Conservation (phyloP, 2,888 invertebrate species). For the Perizoma affinitatum region DNA sequence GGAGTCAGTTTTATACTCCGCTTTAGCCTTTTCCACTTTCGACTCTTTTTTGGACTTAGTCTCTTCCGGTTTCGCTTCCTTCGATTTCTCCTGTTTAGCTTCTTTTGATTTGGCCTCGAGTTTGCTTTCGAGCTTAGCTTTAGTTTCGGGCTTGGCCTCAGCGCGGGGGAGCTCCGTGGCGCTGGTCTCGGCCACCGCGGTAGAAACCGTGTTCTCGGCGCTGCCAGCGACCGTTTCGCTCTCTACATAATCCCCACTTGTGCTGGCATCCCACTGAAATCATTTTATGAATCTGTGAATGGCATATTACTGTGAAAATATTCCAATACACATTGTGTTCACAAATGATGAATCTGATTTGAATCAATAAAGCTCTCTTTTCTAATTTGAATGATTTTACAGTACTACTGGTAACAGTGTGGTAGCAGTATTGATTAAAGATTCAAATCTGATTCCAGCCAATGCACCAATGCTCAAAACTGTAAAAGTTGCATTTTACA, state of each 20-base stretch:
- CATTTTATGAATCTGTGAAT: neutral
- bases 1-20: constrained; percentile 47
- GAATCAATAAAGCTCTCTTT: too few relatives aligned
- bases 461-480: too few relatives aligned
- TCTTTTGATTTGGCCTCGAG: constrained; percentile 40
- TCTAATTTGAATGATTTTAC: too few relatives aligned
- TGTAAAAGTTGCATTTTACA: too few relatives aligned
- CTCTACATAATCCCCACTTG: constrained; percentile 52
- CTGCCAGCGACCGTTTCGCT: constrained; percentile 38
- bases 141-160: constrained; percentile 46
- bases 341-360: too few relatives aligned
- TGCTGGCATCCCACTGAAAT: constrained; percentile 66
- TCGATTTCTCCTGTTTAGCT: constrained; percentile 27
- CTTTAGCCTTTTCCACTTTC: constrained; percentile 34
- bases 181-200: constrained; percentile 31
- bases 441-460: too few relatives aligned
- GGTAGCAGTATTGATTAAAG: too few relatives aligned
- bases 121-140: constrained; percentile 43
- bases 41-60: constrained; percentile 22
- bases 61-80: constrained; percentile 32
- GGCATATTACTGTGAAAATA: neutral
- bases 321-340: neutral
- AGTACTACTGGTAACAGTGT: too few relatives aligned
- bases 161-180: constrained; percentile 36
- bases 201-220: constrained; percentile 37